Percentiles rank a stretch among this genome's conserved stretches.
These are phyloP conservation scores for Erythrocercus mccallii DNA, from an alignment of 2,113 vertebrate species.

Conservation along the genomic window DNA sequence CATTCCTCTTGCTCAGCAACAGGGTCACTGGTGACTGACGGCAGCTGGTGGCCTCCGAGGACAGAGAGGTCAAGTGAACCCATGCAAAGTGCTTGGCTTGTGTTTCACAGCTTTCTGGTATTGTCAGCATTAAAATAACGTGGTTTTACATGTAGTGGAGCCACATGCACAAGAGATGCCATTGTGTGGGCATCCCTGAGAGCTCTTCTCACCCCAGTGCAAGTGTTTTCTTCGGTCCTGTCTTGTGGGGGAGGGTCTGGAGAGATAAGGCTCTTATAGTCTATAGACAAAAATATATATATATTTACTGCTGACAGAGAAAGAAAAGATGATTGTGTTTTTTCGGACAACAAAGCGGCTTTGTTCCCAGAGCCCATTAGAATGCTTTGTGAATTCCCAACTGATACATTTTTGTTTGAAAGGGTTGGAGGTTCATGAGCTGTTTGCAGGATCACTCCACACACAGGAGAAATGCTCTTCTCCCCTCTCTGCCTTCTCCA, in stretches of 20 bases:
- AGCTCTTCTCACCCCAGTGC: constrained; percentile 30
- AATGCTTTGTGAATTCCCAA: constrained; percentile 33
- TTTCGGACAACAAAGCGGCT: constrained; percentile 27
- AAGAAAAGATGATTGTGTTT: constrained; percentile 65
- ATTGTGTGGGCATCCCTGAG: constrained; percentile 32
- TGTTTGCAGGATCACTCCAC: not conserved
- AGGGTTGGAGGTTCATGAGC: not conserved
- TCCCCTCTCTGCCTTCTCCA: not conserved
- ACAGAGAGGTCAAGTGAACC: not conserved
- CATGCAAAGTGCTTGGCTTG: not conserved
- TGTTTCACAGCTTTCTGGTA: not conserved
- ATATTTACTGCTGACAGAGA: constrained; percentile 26
- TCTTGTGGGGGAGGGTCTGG: constrained; percentile 30
- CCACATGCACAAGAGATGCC: not conserved
- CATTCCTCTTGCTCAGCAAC: not conserved
- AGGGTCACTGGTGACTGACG: not conserved
- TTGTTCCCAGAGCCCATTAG: not conserved
- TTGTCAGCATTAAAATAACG: constrained; percentile 47
- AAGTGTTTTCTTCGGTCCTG: not conserved
- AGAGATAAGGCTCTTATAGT: constrained; percentile 52
- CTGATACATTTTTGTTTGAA: constrained; percentile 50
- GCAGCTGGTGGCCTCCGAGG: constrained; percentile 17
- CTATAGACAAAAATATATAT: constrained; percentile 24
- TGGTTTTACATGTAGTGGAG: constrained; percentile 15
- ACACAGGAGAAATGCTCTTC: not conserved